Conservation (phyloP, 2,888 invertebrate species). For the Drosophila multiciliata region DNA sequence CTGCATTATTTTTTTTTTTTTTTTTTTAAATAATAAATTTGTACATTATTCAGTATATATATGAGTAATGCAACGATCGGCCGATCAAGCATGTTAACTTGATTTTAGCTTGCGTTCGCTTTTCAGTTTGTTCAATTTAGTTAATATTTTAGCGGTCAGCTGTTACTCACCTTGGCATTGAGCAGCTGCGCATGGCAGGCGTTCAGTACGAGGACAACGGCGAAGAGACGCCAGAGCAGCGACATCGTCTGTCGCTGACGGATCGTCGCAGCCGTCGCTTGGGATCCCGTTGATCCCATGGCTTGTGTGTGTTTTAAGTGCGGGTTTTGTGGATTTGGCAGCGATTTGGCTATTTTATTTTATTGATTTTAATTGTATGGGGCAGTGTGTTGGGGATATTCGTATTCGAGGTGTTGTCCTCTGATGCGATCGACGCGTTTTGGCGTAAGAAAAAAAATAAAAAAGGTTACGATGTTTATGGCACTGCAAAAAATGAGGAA, state of each 20-base stretch:
- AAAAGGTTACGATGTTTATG: slow-evolving; percentile 60
- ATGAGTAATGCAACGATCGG: background rate
- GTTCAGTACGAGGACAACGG: slow-evolving; percentile 59
- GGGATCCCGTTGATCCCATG: slow-evolving; percentile 75
- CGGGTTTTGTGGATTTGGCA: slow-evolving; percentile 46
- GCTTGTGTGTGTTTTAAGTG: slow-evolving; percentile 15
- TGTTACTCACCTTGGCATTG: slow-evolving; percentile 71
- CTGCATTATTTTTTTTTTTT: background rate
- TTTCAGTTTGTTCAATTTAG: background rate
- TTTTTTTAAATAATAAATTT: background rate
- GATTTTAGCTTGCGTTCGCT: background rate
- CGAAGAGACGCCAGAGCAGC: slow-evolving; percentile 69
- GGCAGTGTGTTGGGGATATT: slow-evolving; percentile 59
- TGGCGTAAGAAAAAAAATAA: slow-evolving; percentile 8
- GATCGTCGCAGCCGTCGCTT: slow-evolving; percentile 43
- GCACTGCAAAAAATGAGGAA: slow-evolving; percentile 53
- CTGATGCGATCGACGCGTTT: slow-evolving; percentile 33
- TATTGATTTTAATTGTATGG: slow-evolving; percentile 18
- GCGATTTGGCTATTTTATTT: slow-evolving; percentile 51
- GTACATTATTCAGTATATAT: background rate
- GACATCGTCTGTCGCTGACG: slow-evolving; percentile 51
- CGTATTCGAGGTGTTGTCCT: slow-evolving; percentile 57
- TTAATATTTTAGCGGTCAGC: slow-evolving; percentile 7
- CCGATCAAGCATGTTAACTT: background rate
- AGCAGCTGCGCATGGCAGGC: slow-evolving; percentile 60